These are phyloP conservation scores for Cheiracanthium punctorium DNA, from an alignment of 2,888 invertebrate species.

Conservation along the genomic window DNA sequence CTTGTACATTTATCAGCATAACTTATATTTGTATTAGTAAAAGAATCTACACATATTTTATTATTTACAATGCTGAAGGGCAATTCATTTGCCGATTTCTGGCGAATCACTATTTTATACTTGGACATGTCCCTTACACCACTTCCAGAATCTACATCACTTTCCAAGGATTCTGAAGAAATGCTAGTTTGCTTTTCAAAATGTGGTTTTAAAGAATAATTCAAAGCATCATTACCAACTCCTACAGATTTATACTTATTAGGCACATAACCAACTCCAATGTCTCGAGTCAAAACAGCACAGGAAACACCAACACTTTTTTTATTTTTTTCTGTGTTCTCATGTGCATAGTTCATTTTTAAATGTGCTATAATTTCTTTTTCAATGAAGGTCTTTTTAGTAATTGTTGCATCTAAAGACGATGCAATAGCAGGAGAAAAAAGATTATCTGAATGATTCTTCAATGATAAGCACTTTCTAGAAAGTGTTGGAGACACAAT, in stretches of 20 bases:
- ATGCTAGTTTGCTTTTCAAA: slow-evolving; percentile 43
- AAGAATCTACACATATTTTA: slow-evolving; percentile 22
- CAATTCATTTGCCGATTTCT: not conserved
- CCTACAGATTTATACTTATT: slow-evolving; percentile 76
- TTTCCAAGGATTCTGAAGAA: slow-evolving; percentile 61
- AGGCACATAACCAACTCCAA: slow-evolving; percentile 78
- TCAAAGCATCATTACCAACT: slow-evolving; percentile 74
- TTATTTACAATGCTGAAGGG: not conserved
- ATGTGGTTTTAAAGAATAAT: slow-evolving; percentile 12
- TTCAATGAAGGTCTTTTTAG: slow-evolving; percentile 29
- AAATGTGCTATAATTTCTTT: slow-evolving; percentile 39
- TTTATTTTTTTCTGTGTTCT: not conserved
- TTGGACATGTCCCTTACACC: slow-evolving; percentile 20
- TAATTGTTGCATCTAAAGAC: slow-evolving; percentile 41
- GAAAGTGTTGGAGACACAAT: slow-evolving; percentile 60
- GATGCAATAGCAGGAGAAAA: slow-evolving; percentile 59
- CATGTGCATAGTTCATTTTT: slow-evolving; percentile 23
- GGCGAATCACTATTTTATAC: not conserved
- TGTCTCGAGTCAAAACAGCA: slow-evolving; percentile 81
- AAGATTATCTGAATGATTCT: slow-evolving; percentile 11
- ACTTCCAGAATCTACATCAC: slow-evolving; percentile 51
- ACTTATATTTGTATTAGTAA: slow-evolving; percentile 38
- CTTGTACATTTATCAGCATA: slow-evolving; percentile 39
- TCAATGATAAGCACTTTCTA: slow-evolving; percentile 42
- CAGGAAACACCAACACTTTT: slow-evolving; percentile 75